phyloP scores from a whole-genome alignment of 1,140 invertebrate species.

The Ceratosolen solmsi region DNA sequence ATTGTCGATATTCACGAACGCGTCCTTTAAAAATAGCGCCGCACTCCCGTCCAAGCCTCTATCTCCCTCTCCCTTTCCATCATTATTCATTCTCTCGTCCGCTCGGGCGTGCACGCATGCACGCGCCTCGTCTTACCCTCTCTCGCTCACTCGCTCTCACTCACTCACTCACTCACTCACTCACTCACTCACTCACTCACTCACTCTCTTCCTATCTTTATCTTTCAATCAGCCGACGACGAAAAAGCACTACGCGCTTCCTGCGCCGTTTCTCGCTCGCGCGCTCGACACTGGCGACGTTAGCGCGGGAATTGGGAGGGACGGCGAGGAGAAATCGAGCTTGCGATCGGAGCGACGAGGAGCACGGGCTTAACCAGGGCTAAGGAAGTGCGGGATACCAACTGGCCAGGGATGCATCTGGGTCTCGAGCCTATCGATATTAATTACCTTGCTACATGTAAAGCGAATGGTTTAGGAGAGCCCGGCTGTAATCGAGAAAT shows the following conservation, averaged over 20 bases:
- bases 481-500: constrained; percentile 22
- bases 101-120: neutral
- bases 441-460: constrained; percentile 76
- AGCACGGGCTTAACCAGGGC: too few relatives aligned
- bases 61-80: neutral
- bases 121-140: neutral
- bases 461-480: constrained; percentile 66
- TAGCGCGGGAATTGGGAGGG: too few relatives aligned
- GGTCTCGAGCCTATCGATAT: constrained; percentile 53
- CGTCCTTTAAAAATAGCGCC: constrained; percentile 39
- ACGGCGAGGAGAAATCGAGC: too few relatives aligned
- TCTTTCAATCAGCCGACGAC: neutral
- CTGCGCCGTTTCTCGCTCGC: too few relatives aligned
- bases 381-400: too few relatives aligned
- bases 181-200: neutral
- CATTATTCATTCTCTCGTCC: neutral
- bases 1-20: constrained; percentile 19
- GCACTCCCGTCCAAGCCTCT: neutral
- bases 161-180: constrained; percentile 3
- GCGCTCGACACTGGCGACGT: neutral
- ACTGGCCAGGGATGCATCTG: too few relatives aligned
- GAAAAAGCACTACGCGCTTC: neutral
- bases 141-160: constrained; percentile 8
- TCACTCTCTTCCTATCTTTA: neutral
- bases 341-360: too few relatives aligned